phyloP scores from a whole-genome alignment of 1,140 invertebrate genomes.

The Dinoponera quadriceps region DNA sequence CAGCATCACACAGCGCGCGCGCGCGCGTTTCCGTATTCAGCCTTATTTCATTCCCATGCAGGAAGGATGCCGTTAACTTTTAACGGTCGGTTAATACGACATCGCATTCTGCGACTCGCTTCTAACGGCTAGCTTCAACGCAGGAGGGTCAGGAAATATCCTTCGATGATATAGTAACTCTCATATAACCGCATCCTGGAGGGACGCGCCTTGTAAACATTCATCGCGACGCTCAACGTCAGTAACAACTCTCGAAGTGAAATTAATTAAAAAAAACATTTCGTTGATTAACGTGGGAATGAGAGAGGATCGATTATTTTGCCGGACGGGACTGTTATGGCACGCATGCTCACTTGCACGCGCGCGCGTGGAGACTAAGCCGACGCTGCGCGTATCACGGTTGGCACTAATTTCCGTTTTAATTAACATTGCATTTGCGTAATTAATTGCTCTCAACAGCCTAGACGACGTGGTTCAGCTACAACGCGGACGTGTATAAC shows the following conservation, averaged over 20 bases:
- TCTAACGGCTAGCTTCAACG: conserved; percentile 46
- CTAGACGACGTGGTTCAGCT: conserved; percentile 32
- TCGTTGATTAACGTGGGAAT: background rate
- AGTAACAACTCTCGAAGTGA: background rate
- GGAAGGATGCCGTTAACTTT: conserved; percentile 64
- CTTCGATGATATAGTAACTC: conserved; percentile 26
- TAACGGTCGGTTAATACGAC: conserved; percentile 69
- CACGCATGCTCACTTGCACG: conserved; percentile 1
- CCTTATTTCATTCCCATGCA: conserved; percentile 65
- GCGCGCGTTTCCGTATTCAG: conserved; percentile 35
- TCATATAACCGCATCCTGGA: background rate
- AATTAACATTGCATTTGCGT: conserved; percentile 70
- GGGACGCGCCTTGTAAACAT: conserved; percentile 22
- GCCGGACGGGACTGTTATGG: background rate
- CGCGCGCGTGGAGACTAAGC: conserved; percentile 9
- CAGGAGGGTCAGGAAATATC: conserved; percentile 39
- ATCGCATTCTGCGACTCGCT: conserved; percentile 37
- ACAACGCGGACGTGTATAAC: conserved; percentile 15
- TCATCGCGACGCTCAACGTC: background rate
- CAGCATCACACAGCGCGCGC: conserved; percentile 25
- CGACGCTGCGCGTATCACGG: conserved; percentile 56
- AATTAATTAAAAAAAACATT: conserved; percentile 7
- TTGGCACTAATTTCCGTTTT: conserved; percentile 69
- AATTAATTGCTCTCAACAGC: conserved; percentile 66
- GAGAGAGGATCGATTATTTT: conserved; percentile 30